phyloP scores from a whole-genome alignment of 2,888 invertebrate genomes.

The Keiferia lycopersicella region DNA sequence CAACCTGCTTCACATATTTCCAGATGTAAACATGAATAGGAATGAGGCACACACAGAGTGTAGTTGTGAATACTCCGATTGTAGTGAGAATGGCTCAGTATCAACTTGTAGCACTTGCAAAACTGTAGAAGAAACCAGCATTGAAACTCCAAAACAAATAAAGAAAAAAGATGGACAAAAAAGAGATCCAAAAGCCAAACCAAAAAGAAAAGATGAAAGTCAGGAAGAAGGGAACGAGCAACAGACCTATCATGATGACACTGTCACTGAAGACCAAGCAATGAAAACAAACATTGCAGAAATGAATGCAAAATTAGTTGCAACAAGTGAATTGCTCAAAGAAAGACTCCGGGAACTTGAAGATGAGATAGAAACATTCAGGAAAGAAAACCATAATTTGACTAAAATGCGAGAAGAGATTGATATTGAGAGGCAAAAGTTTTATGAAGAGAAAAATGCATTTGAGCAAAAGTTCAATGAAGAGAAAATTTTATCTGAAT shows the following conservation, averaged over 20 bases:
- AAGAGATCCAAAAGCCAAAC: constrained; percentile 35
- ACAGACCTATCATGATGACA: constrained; percentile 50
- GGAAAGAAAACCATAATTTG: constrained; percentile 74
- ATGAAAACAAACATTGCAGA: constrained; percentile 67
- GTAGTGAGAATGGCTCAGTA: constrained; percentile 57
- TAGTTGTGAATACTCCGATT: constrained; percentile 61
- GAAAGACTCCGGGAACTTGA: constrained; percentile 84
- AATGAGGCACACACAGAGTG: constrained; percentile 57
- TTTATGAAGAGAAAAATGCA: constrained; percentile 82
- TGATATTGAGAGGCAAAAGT: constrained; percentile 82
- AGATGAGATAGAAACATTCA: constrained; percentile 80
- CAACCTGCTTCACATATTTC: constrained; percentile 58
- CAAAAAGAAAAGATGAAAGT: constrained; percentile 43
- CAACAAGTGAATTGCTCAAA: constrained; percentile 82
- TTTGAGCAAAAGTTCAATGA: constrained; percentile 83
- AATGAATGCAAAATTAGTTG: constrained; percentile 73
- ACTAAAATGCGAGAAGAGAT: constrained; percentile 81
- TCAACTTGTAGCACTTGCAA: constrained; percentile 71
- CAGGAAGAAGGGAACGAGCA: constrained; percentile 32
- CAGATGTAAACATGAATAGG: constrained; percentile 48
- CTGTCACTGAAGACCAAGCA: constrained; percentile 52
- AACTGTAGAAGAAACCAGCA: constrained; percentile 48
- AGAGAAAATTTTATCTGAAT: constrained; percentile 84
- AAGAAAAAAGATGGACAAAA: constrained; percentile 37
- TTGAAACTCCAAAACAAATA: constrained; percentile 31